Percentiles rank a stretch among this genome's conserved stretches.
Evolutionary conservation across 2,797 vertebrate genomes (phyloP).

Genomic region (Lophura swinhoii): DNA sequence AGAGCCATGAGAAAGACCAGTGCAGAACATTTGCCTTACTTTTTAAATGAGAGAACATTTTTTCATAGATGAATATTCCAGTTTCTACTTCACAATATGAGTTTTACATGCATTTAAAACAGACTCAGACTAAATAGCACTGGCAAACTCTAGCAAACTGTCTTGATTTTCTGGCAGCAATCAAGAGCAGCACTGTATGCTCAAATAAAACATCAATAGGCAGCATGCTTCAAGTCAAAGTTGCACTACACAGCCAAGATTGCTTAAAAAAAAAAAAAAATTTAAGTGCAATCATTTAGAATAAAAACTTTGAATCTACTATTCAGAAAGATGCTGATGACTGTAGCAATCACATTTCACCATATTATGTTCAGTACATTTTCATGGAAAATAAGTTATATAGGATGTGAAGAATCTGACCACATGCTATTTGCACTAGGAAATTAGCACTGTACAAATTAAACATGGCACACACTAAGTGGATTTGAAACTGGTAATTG

Average conservation of each 20-base stretch:
- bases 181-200: not conserved
- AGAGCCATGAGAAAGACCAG: not conserved
- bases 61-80: not conserved
- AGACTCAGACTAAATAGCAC: accelerated
- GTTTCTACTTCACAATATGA: not conserved
- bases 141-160: not conserved
- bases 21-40: not conserved
- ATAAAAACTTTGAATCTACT: not conserved
- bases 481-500: conserved; percentile 53
- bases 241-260: not conserved
- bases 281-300: not conserved
- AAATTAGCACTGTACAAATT: conserved; percentile 56
- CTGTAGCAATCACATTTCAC: not conserved
- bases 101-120: not conserved
- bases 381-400: not conserved
- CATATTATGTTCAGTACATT: not conserved
- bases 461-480: conserved; percentile 38
- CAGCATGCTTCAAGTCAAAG: not conserved
- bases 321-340: not conserved
- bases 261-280: not conserved
- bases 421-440: conserved; percentile 1
- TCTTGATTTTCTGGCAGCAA: not conserved
- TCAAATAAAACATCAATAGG: not conserved
- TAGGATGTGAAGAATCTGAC: conserved; percentile 14
- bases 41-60: not conserved